phyloP scores from a whole-genome alignment of 2,888 invertebrate species.

The Cheilosia scutellata region DNA sequence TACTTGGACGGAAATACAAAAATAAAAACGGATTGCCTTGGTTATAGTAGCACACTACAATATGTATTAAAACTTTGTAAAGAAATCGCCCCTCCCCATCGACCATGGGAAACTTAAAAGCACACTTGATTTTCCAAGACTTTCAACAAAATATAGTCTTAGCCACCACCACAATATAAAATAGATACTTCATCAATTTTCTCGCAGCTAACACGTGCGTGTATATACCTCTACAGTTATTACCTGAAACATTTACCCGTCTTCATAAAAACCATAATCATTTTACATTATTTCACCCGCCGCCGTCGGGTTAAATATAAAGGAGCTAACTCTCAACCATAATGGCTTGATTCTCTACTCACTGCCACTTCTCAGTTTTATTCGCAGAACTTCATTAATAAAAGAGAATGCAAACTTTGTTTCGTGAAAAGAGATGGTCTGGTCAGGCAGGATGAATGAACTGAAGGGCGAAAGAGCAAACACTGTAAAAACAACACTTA shows the following conservation, averaged over 20 bases:
- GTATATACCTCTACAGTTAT: not conserved
- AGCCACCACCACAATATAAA: constrained; percentile 32
- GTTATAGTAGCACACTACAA: too few species aligned
- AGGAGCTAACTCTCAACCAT: constrained; percentile 33
- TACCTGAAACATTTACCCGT: constrained; percentile 48
- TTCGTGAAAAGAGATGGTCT: constrained; percentile 29
- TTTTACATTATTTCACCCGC: constrained; percentile 58
- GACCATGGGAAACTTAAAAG: not conserved
- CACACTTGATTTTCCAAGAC: constrained; percentile 2
- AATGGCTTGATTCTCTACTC: constrained; percentile 60
- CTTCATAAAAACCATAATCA: constrained; percentile 66
- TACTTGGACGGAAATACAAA: too few species aligned
- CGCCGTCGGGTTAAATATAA: constrained; percentile 42
- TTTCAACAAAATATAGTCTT: constrained; percentile 7
- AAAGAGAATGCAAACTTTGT: constrained; percentile 63
- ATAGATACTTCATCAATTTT: constrained; percentile 43
- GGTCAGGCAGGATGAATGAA: constrained; percentile 19
- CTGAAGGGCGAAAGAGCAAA: not conserved
- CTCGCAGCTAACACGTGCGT: constrained; percentile 20
- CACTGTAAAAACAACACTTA: too few species aligned
- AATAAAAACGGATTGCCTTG: too few species aligned
- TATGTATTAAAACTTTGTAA: too few species aligned
- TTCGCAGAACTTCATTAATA: constrained; percentile 71
- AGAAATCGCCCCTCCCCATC: not conserved
- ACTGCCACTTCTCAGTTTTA: constrained; percentile 50